Base-by-base conservation (phyloP, 2,888 invertebrate species). In the Capitulum mitella region DNA sequence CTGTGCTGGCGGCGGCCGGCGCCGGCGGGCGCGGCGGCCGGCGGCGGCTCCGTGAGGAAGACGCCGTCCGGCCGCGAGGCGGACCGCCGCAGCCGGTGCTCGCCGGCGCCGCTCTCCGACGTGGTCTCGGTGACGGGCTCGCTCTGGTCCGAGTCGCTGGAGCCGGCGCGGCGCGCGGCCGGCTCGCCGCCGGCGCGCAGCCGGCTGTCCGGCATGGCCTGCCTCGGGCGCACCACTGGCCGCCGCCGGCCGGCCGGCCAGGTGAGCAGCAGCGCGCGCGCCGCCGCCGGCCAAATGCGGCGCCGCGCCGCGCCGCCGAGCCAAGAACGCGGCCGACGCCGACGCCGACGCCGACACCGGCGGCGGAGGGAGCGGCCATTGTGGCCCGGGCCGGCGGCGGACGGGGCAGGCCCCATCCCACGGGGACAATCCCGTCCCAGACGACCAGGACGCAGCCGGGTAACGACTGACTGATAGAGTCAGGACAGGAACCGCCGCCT, bases 101-200 rank as follows among this genome's bases (percentile, higher is more conserved):
- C 70, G 16, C 70, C 70, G 37, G 70, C 70, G 37, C 70, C 70
- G 70, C 70, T 70, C 70, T 70, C 70, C 5, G 70, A 70, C 26
- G 70, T 70, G 5, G 70, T 70, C 70, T 70, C 70, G 19, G 70
- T 70, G 22, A 70, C 70, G 26, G 14, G 26, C 70, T 70, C 70
- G 37, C 70, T 70, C 37, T 70, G 10, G 10, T 58, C 70, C 26
- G 26, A 40, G 70, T 70, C 70, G 37, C 37, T 40, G 37, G 37
- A 40, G 70, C 70, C 70, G 70, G 37, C 22, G 16, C 37, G 37
- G 26, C 34, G 37, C 19, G 3, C 16, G 22, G 40, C 10, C 37
- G 70, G 29, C 70, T 26, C 70, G 26, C 70, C 26, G 29, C n/a
- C 58, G 29, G 58, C 58, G 29, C 58, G 58, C 58, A n/a, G 22